A percentile compares a stretch with the other conserved stretches of the same genome.
These are phyloP conservation scores for Eurytoma adleriae DNA, from an alignment of 2,888 invertebrate genomes.

Conservation along the genomic window DNA sequence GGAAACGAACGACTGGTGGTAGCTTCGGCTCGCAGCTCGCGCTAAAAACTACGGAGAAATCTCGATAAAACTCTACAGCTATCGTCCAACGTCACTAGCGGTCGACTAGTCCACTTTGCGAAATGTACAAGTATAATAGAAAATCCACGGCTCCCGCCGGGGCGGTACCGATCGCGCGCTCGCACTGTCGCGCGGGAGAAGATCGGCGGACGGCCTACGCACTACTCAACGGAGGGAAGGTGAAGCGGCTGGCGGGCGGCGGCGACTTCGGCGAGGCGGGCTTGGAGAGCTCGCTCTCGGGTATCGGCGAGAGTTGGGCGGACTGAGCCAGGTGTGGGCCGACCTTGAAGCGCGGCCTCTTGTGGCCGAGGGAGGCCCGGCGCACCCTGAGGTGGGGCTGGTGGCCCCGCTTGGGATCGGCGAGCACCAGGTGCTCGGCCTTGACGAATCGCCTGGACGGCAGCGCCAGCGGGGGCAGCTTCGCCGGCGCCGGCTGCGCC, in stretches of 20 bases:
- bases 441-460: conserved; percentile 34
- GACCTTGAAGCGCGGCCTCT: conserved; percentile 70
- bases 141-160: neutral
- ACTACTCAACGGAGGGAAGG: conserved; percentile 70
- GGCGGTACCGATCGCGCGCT: neutral
- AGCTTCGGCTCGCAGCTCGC: neutral
- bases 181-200: too few species aligned
- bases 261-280: conserved; percentile 80
- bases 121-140: conserved; percentile 23
- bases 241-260: conserved; percentile 74
- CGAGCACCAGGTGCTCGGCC: conserved; percentile 32
- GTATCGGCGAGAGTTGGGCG: conserved; percentile 81
- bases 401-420: conserved; percentile 32
- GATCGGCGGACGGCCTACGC: conserved; percentile 34
- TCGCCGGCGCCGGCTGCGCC: conserved; percentile 33
- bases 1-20: too few species aligned
- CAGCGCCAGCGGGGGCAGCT: conserved; percentile 32
- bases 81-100: neutral
- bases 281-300: conserved; percentile 84
- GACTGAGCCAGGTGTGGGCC: conserved; percentile 72
- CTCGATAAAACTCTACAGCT: conserved; percentile 1
- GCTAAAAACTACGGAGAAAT: conserved; percentile 18
- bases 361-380: conserved; percentile 65
- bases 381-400: conserved; percentile 70
- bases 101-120: neutral